Base-by-base conservation (phyloP, 2,888 invertebrate species). In the Merodon equestris region DNA sequence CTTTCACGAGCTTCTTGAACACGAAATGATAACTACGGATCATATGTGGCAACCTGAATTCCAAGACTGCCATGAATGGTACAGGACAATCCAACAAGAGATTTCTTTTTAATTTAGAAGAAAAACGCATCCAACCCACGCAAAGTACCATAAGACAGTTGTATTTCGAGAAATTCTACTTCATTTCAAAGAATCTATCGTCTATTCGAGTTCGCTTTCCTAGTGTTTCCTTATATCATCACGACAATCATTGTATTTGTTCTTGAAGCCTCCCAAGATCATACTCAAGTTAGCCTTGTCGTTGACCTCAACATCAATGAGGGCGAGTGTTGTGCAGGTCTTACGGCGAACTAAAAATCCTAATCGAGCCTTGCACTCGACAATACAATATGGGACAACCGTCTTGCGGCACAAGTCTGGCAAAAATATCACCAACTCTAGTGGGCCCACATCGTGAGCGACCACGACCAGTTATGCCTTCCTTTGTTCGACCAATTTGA, bases 361-460 rank as follows among this genome's bases (percentile, higher is more conserved):
- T 71, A 99, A 91, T 81, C 98, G 94, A 42, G 99, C 97, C 90
- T 99, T 99, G 87, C 98, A 97, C 90, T 99, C 99, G 27, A 99
- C 94, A 84, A 99, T 99, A 89, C 98, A 99, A 90, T 99, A 99
- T 14, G 99, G 99, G n/a, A 99, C 97, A 74, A 98, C 98, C 99
- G 99, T 99, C 90, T 99, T 99, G 85, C 99, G 95, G 92, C 99
- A 99, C 82, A 99, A 92, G 34, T 99, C 97, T 45, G 99, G 99
- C 87, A 99, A 91, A 92, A 97, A 99, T 42, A 99, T 91, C 1
- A 99, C 99, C 88, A 99, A 91, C 97, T 98, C 27, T 3, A 40
- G 3, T 3, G 99, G 99, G 88, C 99, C 99, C 36, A 99, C 98
- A 91, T 99, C 98, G 87, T 98, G 98, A 63, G 99, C 97, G 86